Evolutionary conservation across 2,888 invertebrate genomes (phyloP).

Genomic region (Tanytarsus gracilentus): DNA sequence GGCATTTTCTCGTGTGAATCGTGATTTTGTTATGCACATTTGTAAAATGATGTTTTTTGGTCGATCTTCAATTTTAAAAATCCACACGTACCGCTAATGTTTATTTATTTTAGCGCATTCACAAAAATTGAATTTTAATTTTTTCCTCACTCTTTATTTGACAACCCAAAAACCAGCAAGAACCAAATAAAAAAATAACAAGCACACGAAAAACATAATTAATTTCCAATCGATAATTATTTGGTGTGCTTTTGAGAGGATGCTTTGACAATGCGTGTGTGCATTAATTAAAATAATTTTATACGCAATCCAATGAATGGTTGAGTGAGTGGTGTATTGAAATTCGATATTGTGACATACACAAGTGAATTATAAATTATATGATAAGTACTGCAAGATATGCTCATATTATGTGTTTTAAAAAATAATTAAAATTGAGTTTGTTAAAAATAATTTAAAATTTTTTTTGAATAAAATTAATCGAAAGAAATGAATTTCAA

Average conservation of each 20-base stretch:
- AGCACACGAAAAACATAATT: conserved; percentile 13
- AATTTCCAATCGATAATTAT: conserved; percentile 18
- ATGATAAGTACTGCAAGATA: too few species aligned
- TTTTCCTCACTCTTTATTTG: neutral
- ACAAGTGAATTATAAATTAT: too few species aligned
- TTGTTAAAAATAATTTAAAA: too few species aligned
- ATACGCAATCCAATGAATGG: too few species aligned
- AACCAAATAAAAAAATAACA: neutral
- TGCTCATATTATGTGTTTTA: too few species aligned
- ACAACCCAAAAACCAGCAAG: neutral
- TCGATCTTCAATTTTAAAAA: neutral
- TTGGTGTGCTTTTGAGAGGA: too few species aligned
- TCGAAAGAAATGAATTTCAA: too few species aligned
- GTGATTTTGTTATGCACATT: neutral
- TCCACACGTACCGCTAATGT: neutral
- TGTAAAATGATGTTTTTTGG: neutral
- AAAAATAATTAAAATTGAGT: too few species aligned
- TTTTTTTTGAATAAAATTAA: too few species aligned
- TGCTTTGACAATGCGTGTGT: conserved; percentile 4
- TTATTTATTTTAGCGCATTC: conserved; percentile 12
- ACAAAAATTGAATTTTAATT: conserved; percentile 8
- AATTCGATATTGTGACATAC: too few species aligned
- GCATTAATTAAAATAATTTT: conserved; percentile 24
- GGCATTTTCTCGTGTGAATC: neutral
- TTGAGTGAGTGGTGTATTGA: too few species aligned